A percentile compares a stretch with the other conserved stretches of the same genome.
Evolutionary conservation across 2,888 invertebrate species (phyloP).

Genomic region (Nematopogon swammerdamellus): DNA sequence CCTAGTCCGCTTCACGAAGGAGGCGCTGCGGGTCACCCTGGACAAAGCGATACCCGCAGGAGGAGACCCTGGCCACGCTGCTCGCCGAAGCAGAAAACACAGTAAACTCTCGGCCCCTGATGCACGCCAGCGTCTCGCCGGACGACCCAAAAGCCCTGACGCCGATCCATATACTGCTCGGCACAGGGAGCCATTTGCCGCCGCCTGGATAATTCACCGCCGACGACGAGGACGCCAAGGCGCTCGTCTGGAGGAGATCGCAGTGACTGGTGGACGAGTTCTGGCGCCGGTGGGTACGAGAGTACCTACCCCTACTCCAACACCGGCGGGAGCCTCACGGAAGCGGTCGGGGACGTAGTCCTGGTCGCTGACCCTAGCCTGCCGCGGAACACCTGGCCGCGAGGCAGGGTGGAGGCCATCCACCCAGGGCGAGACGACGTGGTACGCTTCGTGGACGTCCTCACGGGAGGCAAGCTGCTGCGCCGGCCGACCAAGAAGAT

Average conservation of each 20-base stretch:
- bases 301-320: conserved; percentile 1
- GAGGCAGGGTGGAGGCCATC: background rate
- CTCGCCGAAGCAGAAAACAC: conserved; percentile 3
- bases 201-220: background rate
- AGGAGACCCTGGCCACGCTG: conserved; percentile 2
- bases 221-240: background rate
- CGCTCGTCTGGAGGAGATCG: background rate
- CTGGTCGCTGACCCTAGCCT: background rate
- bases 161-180: conserved; percentile 1
- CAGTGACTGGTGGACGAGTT: background rate
- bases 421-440: background rate
- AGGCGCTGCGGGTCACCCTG: background rate
- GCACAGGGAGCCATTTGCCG: background rate
- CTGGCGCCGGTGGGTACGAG: background rate
- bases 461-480: too few species aligned
- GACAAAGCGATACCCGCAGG: background rate
- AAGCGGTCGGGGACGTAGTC: background rate
- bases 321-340: background rate
- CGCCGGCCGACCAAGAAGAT: too few species aligned
- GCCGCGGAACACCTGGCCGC: background rate
- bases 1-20: conserved; percentile 1
- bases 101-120: conserved; percentile 1
- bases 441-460: too few species aligned
- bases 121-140: background rate
- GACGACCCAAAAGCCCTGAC: conserved; percentile 2